Conservation (phyloP, 2,113 vertebrate genomes). For the Dicaeum eximium region DNA sequence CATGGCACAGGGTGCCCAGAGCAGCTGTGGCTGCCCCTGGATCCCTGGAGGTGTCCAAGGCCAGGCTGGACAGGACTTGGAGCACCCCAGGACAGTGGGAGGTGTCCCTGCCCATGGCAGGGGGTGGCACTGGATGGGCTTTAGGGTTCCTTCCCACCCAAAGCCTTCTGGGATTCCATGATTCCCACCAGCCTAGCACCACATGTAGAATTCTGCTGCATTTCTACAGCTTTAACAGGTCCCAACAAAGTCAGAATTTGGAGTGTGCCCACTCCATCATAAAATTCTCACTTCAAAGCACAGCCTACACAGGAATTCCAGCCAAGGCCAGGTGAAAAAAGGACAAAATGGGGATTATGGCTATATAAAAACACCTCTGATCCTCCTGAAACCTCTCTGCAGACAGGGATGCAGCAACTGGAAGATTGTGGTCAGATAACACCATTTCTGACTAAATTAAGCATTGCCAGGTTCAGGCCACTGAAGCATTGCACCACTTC, state of each 20-base stretch:
- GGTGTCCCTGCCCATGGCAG: not conserved
- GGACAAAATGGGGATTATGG: not conserved
- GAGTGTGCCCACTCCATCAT: not conserved
- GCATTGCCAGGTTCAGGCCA: not conserved
- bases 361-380: not conserved
- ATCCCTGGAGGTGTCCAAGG: not conserved
- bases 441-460: not conserved
- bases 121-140: not conserved
- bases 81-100: fast-evolving
- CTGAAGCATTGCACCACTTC: not conserved
- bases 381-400: not conserved
- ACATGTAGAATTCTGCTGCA: not conserved
- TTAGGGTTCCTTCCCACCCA: not conserved
- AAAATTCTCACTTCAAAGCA: not conserved
- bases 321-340: not conserved
- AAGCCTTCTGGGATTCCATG: not conserved
- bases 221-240: not conserved
- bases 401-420: not conserved
- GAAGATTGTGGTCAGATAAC: not conserved
- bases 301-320: not conserved
- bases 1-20: not conserved
- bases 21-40: not conserved
- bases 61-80: fast-evolving
- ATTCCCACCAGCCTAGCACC: not conserved
- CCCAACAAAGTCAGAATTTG: not conserved